Evolutionary conservation across 2,888 invertebrate genomes (phyloP).

Genomic region (Diaperis boleti): DNA sequence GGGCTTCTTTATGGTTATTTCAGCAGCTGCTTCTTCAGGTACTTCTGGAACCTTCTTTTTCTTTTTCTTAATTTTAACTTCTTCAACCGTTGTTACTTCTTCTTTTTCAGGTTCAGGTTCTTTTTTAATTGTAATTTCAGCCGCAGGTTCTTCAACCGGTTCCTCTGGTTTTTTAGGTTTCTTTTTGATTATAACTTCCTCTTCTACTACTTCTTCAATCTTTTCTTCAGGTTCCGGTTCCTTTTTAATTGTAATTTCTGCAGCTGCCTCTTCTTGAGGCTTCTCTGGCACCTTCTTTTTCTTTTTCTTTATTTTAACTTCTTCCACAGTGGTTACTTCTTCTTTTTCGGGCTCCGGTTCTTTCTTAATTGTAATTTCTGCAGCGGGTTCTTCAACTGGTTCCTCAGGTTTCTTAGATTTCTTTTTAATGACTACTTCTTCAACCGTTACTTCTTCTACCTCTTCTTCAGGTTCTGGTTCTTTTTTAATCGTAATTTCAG

Average conservation of each 20-base stretch:
- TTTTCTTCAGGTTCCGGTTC: slow-evolving; percentile 55
- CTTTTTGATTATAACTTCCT: slow-evolving; percentile 47
- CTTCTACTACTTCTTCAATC: slow-evolving; percentile 59
- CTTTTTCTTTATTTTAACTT: slow-evolving; percentile 41
- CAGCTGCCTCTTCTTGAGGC: slow-evolving; percentile 44
- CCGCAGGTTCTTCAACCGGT: slow-evolving; percentile 48
- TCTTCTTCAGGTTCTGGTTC: slow-evolving; percentile 55
- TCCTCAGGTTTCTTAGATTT: slow-evolving; percentile 45
- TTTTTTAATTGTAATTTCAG: slow-evolving; percentile 64
- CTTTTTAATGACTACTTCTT: slow-evolving; percentile 47
- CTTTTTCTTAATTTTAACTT: slow-evolving; percentile 14
- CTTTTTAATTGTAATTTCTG: slow-evolving; percentile 58
- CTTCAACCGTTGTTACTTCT: slow-evolving; percentile 44
- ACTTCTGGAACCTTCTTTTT: neutral
- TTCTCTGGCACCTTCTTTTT: slow-evolving; percentile 44
- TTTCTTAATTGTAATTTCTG: slow-evolving; percentile 67
- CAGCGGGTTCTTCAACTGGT: slow-evolving; percentile 48
- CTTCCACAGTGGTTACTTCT: slow-evolving; percentile 36
- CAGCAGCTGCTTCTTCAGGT: slow-evolving; percentile 23
- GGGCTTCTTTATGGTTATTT: slow-evolving; percentile 18
- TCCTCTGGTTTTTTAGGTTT: slow-evolving; percentile 47
- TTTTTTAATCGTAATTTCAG: slow-evolving; percentile 70
- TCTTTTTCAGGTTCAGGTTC: slow-evolving; percentile 53
- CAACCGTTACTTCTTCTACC: slow-evolving; percentile 28
- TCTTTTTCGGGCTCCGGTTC: slow-evolving; percentile 51